Conservation (phyloP, 30 jellyfish, hydroid and myxozoan genomes). For the Nemopilema nomurai region DNA sequence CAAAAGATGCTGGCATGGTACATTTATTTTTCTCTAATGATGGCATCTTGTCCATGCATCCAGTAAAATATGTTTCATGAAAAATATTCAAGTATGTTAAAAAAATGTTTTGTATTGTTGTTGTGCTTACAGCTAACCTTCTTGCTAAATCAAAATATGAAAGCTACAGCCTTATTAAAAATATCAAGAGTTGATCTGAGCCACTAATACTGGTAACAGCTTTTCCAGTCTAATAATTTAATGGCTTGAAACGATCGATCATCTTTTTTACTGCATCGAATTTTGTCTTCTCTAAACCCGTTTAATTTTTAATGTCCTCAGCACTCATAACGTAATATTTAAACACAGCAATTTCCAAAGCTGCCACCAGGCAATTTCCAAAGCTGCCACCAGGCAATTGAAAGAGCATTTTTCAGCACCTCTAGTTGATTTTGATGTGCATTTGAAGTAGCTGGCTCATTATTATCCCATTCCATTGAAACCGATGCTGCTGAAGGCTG, state of each 20-base stretch:
- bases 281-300: slow-evolving; percentile 17
- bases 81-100: slow-evolving; percentile 18
- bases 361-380: slow-evolving; percentile 8
- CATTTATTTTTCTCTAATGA: slow-evolving; percentile 9
- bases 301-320: slow-evolving; percentile 1
- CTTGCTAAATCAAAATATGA: slow-evolving; percentile 18
- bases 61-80: slow-evolving; percentile 7
- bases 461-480: slow-evolving; percentile 6
- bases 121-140: slow-evolving; percentile 10
- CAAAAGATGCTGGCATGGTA: slow-evolving; percentile 38
- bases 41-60: slow-evolving; percentile 18
- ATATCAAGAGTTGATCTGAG: slow-evolving; percentile 10
- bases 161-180: slow-evolving; percentile 9
- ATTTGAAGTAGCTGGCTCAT: slow-evolving; percentile 15
- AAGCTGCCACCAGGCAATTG: slow-evolving; percentile 2
- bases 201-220: slow-evolving; percentile 5
- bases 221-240: slow-evolving; percentile 23
- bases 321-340: background rate
- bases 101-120: slow-evolving; percentile 12
- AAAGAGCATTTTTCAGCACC: slow-evolving; percentile 11
- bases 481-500: slow-evolving; percentile 14
- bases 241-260: slow-evolving; percentile 35
- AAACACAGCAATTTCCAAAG: slow-evolving; percentile 8
- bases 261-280: slow-evolving; percentile 21
- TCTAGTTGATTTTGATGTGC: slow-evolving; percentile 4